Evolutionary conservation across 2,113 vertebrate genomes (phyloP).

Genomic region (Poeciliopsis turrubarensis): DNA sequence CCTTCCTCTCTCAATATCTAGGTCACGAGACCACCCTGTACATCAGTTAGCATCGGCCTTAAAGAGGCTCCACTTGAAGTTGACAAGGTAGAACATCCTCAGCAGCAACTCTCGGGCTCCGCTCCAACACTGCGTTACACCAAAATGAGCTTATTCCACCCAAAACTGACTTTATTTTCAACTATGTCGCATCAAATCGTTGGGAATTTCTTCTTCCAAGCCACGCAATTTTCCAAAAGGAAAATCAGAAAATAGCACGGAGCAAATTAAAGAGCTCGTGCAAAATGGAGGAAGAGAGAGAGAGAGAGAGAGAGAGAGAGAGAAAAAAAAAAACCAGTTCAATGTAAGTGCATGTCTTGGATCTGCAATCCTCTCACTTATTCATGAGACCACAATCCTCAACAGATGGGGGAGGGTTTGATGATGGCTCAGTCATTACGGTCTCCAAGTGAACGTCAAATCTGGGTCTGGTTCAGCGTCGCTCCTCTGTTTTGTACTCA

Average conservation of each 20-base stretch:
- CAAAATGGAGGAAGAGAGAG: constrained; percentile 13
- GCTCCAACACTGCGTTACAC: constrained; percentile 28
- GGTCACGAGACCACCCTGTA: constrained; percentile 52
- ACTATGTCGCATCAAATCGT: constrained; percentile 6
- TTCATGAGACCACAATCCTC: constrained; percentile 72
- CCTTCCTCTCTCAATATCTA: constrained; percentile 55
- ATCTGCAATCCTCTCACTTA: constrained; percentile 68
- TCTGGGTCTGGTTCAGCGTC: constrained; percentile 63
- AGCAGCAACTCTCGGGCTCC: constrained; percentile 37
- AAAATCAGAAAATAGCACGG: constrained; percentile 24
- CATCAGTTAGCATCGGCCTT: constrained; percentile 53
- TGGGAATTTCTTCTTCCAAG: constrained; percentile 2
- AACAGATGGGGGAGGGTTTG: constrained; percentile 52
- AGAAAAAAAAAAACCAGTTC: constrained; percentile 12
- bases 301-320: neutral
- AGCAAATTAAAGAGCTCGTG: constrained; percentile 41
- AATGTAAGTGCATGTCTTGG: constrained; percentile 55
- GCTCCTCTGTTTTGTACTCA: constrained; percentile 25
- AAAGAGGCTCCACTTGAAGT: constrained; percentile 35
- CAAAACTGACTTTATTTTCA: constrained; percentile 12
- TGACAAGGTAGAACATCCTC: constrained; percentile 40
- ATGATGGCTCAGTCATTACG: constrained; percentile 68
- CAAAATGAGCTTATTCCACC: constrained; percentile 46
- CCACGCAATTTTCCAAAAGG: constrained; percentile 16
- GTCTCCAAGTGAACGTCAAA: constrained; percentile 70